Base-by-base conservation (phyloP, 2,113 vertebrate species). In the Athene noctua region DNA sequence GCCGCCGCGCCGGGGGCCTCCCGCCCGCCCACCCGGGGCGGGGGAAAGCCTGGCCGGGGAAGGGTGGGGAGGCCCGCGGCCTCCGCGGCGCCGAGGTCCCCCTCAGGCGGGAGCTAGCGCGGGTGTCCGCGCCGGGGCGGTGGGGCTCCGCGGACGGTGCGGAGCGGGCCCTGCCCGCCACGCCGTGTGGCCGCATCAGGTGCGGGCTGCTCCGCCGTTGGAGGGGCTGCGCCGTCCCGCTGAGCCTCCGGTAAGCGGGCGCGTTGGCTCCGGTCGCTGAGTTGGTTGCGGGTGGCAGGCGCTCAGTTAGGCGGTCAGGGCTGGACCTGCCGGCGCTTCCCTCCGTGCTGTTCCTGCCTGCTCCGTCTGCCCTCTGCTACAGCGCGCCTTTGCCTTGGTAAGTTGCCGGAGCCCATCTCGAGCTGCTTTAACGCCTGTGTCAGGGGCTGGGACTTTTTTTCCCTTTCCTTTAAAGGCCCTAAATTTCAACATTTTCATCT, bases 261-360 rank as follows among this genome's bases (percentile, higher is more conserved):
- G 16, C 0, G 25, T 5, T 34, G 61, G 61, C 42, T 27, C 22
- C 27, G 13, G 0, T 4, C 0, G 67, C 66, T 0, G 3, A 47
- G 80, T 38, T 44, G 6, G 3, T 14, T 5, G 71, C 3, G 79
- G 63, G 44, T 4, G 57, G 29, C 5, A 4, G 58, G 2, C 15
- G 66, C 4, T 15, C 16, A 2, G 67, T 30, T n/a, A 4, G 1
- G 34, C 40, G 34, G 6, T 8, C 15, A 2, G 1, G 59, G 27
- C 79, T 30, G 2, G 36, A 22, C 34, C 78, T 14, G 38, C 49
- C 13, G 55, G 34, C 62, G 23, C 9, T 13, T 0, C 63, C 63
- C 9, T 46, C 2, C 65, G 11, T 0, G 36, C 9, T 57, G 6
- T 21, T 61, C 20, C 40, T 23, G 2, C 44, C 30, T 7, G 72